phyloP scores from a whole-genome alignment of 92 coral and sea anemone species.

The Chrysogorgia sp. region DNA sequence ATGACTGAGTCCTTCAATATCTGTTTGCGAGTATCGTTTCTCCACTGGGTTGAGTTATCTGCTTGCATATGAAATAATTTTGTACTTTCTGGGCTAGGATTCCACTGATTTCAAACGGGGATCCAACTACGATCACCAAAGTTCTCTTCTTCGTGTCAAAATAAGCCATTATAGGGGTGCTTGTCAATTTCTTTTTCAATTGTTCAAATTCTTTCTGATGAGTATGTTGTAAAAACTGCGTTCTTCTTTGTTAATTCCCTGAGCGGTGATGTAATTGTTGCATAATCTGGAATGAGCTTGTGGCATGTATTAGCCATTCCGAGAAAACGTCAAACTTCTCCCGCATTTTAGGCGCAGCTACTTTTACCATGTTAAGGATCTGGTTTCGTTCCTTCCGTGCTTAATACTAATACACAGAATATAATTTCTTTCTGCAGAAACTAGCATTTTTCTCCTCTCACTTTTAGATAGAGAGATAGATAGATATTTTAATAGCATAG shows the following conservation, averaged over 20 bases:
- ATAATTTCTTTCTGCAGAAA: slow-evolving; percentile 31
- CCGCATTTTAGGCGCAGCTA: slow-evolving; percentile 32
- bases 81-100: slow-evolving; percentile 40
- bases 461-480: slow-evolving; percentile 23
- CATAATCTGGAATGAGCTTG: slow-evolving; percentile 24
- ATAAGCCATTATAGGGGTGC: slow-evolving; percentile 31
- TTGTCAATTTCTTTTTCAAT: slow-evolving; percentile 30
- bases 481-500: too few relatives aligned
- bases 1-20: slow-evolving; percentile 30
- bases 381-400: slow-evolving; percentile 26
- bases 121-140: slow-evolving; percentile 35
- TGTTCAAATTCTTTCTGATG: slow-evolving; percentile 47
- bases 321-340: slow-evolving; percentile 33
- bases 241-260: slow-evolving; percentile 23
- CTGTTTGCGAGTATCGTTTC: slow-evolving; percentile 18
- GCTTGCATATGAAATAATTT: slow-evolving; percentile 48
- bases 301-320: slow-evolving; percentile 44
- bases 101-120: slow-evolving; percentile 40
- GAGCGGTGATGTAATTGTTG: slow-evolving; percentile 15
- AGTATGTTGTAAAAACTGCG: slow-evolving; percentile 1
- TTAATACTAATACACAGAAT: slow-evolving; percentile 41
- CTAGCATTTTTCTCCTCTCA: slow-evolving; percentile 28
- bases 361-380: slow-evolving; percentile 30
- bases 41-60: slow-evolving; percentile 22
- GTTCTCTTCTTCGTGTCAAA: slow-evolving; percentile 42